Percentiles rank a stretch among this genome's conserved stretches.
These are phyloP conservation scores for Embidobia sp. DNA, from an alignment of 2,888 invertebrate genomes.

Conservation along the genomic window DNA sequence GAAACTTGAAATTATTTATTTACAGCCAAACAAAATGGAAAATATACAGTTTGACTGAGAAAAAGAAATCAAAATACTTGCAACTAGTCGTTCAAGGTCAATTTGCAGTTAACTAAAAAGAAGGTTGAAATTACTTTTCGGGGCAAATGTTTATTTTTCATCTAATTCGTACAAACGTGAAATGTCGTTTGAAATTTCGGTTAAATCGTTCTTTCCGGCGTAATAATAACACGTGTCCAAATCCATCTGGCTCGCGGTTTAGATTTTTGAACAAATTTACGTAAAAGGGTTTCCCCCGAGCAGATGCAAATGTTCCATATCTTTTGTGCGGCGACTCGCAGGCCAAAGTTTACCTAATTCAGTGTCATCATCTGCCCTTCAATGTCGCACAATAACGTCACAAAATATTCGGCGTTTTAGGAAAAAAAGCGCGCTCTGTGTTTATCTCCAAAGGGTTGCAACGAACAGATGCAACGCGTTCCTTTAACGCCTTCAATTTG, in stretches of 20 bases:
- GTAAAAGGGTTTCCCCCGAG: constrained; percentile 63
- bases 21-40: no score
- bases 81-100: no score
- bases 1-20: constrained; percentile 14
- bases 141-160: no score
- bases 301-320: constrained; percentile 69
- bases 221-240: no score
- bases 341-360: constrained; percentile 60
- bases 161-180: no score
- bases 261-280: constrained; percentile 61
- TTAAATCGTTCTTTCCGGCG: background rate
- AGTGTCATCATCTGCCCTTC: constrained; percentile 61
- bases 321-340: constrained; percentile 58
- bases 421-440: constrained; percentile 43
- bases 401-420: constrained; percentile 55
- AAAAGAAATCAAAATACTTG: no score
- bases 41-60: no score
- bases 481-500: constrained; percentile 52
- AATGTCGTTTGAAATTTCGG: no score
- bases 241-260: no score
- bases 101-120: no score
- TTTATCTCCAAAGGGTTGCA: constrained; percentile 58
- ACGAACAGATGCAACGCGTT: constrained; percentile 56
- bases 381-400: constrained; percentile 46
- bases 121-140: no score